These are phyloP conservation scores for Erethizon dorsatum DNA, from an alignment of 2,797 vertebrate genomes.

Conservation along the genomic window DNA sequence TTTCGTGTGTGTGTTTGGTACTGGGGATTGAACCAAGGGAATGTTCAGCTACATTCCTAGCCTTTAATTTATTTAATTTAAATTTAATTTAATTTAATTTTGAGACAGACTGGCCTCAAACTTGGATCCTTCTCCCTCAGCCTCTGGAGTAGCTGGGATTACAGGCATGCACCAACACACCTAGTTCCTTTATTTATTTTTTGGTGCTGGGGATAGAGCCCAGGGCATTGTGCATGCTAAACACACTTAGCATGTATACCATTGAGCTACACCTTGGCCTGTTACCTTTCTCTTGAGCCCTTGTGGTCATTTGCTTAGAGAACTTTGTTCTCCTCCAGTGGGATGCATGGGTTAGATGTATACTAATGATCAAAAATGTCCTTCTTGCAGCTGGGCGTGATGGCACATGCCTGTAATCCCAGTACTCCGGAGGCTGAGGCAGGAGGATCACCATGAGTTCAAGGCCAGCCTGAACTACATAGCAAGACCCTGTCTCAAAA, in stretches of 20 bases:
- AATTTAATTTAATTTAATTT: neutral
- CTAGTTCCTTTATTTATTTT: neutral
- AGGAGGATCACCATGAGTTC: neutral
- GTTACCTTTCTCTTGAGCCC: neutral
- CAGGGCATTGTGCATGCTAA: neutral
- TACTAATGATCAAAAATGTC: conserved; percentile 10
- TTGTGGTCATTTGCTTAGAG: conserved; percentile 32
- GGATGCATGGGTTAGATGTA: neutral
- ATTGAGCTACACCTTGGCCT: neutral
- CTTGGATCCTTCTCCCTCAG: neutral
- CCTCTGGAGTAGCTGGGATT: neutral
- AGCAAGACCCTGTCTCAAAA: neutral
- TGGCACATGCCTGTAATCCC: neutral
- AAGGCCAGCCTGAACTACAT: neutral
- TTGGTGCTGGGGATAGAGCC: neutral
- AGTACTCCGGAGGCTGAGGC: neutral
- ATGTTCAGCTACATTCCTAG: neutral
- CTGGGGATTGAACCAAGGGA: neutral
- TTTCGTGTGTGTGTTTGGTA: neutral
- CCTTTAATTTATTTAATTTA: neutral
- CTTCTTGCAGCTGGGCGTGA: neutral
- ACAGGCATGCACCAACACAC: neutral
- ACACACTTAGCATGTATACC: neutral
- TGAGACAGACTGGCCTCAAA: neutral
- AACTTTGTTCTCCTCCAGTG: conserved; percentile 23